Evolutionary conservation across 1,140 invertebrate species (phyloP), one percentile per base, ranked within the genome.

Genomic region (Drosophila bocki): DNA sequence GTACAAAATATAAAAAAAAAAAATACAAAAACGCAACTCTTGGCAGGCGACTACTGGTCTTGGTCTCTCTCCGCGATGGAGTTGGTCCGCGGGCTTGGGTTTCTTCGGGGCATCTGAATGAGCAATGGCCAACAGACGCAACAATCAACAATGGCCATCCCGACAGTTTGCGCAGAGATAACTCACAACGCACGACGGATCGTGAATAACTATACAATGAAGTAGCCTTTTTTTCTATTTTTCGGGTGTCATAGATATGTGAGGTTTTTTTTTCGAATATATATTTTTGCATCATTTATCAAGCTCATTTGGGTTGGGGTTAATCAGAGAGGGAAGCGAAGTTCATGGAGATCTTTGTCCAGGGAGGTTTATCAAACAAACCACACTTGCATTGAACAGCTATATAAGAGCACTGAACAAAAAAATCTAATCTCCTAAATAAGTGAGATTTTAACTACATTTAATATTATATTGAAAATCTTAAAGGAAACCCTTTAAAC

Each of bases 211-310:
- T 72, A 60, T 60, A 72, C 70, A 82, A 72, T 82, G 75, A 48
- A 56, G 75, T 57, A 37, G 53, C 59, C 56, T 58, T 54, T 77
- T 41, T 57, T 32, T 59, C 53, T 51, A 29, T 69, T 59, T 72
- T 72, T 75, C 11, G 59, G 51, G 64, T 78, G 65, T 78, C 75
- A 78, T 71, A 78, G 75, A 64, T 78, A 71, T 79, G 75, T 63
- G 54, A 72, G 56, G 29, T 35, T 57, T 33, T 53, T 67, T n/a
- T 51, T 19, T 22, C 33, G 12, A 22, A 39, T 22, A 48, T 48
- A 48, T 59, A 50, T 64, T 63, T 82, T 75, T 63, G 80, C 80
- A 83, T 83, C 80, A 83, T 83, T 83, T 82, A 83, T 83, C 80
- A 82, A 82, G 75, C 76, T 82, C 80, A 70, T 65, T 67, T 82